These are phyloP conservation scores for Nycticebus coucang DNA, from an alignment of 2,113 vertebrate species.

Conservation along the genomic window DNA sequence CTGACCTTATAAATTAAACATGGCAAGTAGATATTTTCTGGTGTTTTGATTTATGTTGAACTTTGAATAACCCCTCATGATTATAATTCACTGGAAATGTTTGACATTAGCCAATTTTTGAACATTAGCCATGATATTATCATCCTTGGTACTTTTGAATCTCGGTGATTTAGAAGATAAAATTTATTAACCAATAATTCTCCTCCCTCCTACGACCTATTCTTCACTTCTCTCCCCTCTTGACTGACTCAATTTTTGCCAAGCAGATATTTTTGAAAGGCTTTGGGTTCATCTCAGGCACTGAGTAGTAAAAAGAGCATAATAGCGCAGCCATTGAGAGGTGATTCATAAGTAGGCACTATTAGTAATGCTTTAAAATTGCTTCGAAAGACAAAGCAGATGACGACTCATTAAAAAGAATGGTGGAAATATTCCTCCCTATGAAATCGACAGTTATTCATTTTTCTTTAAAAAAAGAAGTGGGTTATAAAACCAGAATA, in stretches of 20 bases:
- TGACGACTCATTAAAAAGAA: background rate
- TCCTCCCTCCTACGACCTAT: background rate
- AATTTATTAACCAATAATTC: slow-evolving; percentile 76
- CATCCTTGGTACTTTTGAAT: slow-evolving; percentile 70
- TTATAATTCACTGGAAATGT: slow-evolving; percentile 77
- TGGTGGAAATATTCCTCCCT: background rate
- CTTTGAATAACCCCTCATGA: slow-evolving; percentile 74
- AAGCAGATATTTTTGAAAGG: slow-evolving; percentile 56
- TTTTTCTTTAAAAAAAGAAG: slow-evolving; percentile 44
- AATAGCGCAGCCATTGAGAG: background rate
- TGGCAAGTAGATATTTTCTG: slow-evolving; percentile 69
- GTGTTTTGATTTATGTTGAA: slow-evolving; percentile 78
- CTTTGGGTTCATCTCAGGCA: slow-evolving; percentile 13
- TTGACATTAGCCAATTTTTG: slow-evolving; percentile 74
- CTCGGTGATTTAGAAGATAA: slow-evolving; percentile 71
- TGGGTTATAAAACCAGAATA: slow-evolving; percentile 21
- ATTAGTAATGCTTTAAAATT: background rate
- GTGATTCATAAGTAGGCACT: background rate
- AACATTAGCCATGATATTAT: slow-evolving; percentile 71
- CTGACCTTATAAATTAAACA: slow-evolving; percentile 77
- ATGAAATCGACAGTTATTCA: slow-evolving; percentile 5
- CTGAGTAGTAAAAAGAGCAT: background rate
- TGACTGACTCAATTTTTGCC: slow-evolving; percentile 41
- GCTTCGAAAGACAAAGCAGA: slow-evolving; percentile 11
- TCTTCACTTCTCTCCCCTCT: slow-evolving; percentile 29